phyloP scores from a whole-genome alignment of 1,140 invertebrate species.

The Chironomus tepperi region DNA sequence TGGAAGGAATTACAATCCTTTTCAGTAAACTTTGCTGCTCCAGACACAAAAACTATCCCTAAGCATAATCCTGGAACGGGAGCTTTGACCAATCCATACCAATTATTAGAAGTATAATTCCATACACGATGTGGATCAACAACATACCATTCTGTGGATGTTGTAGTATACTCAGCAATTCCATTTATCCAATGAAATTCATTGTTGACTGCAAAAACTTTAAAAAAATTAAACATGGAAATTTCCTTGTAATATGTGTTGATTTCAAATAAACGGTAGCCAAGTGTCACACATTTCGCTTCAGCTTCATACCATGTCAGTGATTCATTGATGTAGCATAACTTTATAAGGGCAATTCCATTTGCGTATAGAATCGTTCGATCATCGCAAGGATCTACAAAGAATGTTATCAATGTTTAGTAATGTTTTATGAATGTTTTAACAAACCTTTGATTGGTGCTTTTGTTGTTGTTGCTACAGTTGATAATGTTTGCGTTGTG shows the following conservation, averaged over 20 bases:
- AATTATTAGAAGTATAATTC: neutral
- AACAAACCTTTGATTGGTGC: neutral
- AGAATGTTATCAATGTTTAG: neutral
- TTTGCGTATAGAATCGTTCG: neutral
- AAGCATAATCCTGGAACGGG: neutral
- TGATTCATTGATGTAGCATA: neutral
- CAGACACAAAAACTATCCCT: neutral
- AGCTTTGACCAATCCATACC: neutral
- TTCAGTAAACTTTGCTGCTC: neutral
- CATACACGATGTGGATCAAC: neutral
- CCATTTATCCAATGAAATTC: neutral
- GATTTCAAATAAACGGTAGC: neutral
- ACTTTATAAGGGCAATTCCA: neutral
- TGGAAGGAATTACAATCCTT: neutral
- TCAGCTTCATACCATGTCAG: neutral
- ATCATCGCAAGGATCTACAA: neutral
- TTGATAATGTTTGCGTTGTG: neutral
- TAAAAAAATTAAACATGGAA: neutral
- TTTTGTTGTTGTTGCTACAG: neutral
- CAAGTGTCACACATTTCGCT: neutral
- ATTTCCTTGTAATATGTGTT: neutral
- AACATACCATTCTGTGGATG: neutral
- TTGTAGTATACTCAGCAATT: neutral
- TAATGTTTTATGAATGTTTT: neutral
- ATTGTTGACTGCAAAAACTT: neutral